Conservation (phyloP, 2,797 vertebrate genomes). For the Cirrhinus molitorella region DNA sequence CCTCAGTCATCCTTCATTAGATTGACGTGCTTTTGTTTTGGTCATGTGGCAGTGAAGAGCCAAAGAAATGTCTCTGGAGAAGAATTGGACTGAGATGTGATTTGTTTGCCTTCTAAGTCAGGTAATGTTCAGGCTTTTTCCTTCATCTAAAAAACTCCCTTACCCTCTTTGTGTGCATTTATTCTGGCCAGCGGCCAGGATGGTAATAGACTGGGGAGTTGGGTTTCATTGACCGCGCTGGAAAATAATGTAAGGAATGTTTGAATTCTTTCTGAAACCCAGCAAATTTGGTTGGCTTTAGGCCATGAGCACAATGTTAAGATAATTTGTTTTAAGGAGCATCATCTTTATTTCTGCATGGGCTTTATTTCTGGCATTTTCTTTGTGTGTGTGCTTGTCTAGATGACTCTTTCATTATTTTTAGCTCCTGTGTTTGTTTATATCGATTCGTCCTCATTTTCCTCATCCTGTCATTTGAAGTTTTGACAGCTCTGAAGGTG, state of each 20-base stretch:
- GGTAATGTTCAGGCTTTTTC: conserved; percentile 53
- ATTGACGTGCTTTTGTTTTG: conserved; percentile 73
- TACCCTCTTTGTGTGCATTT: conserved; percentile 46
- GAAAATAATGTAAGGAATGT: conserved; percentile 3
- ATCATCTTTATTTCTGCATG: not conserved
- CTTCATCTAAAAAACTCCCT: conserved; percentile 31
- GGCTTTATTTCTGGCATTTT: not conserved
- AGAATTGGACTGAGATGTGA: conserved; percentile 73
- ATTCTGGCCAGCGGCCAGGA: conserved; percentile 50
- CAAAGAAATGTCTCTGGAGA: conserved; percentile 63
- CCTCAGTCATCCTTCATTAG: conserved; percentile 65
- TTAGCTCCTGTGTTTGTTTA: conserved; percentile 56
- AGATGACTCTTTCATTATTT: conserved; percentile 8
- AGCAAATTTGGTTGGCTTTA: not conserved
- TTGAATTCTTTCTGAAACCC: conserved; percentile 30
- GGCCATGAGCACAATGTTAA: not conserved
- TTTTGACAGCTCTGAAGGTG: conserved; percentile 59
- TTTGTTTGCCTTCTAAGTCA: conserved; percentile 66
- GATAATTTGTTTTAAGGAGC: conserved; percentile 23
- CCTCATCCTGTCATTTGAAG: conserved; percentile 64
- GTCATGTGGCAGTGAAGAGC: conserved; percentile 62
- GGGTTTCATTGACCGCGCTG: conserved; percentile 11
- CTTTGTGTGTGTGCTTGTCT: conserved; percentile 4
- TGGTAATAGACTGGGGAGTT: conserved; percentile 53
- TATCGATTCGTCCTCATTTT: conserved; percentile 83